phyloP scores from a whole-genome alignment of 1,140 invertebrate genomes.

The Drosophila oshimai region DNA sequence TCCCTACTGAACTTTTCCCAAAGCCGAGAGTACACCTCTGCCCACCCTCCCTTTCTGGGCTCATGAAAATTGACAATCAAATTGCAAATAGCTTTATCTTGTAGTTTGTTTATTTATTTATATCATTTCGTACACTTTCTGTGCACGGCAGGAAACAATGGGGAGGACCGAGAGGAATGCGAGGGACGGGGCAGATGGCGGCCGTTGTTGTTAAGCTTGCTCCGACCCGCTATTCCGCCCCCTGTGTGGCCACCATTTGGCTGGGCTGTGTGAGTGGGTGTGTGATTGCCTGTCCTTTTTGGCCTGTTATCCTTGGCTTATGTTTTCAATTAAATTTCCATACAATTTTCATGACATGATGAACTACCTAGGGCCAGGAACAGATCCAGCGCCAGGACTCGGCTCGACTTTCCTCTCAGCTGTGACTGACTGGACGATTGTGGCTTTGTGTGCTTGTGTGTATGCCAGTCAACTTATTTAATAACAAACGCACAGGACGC shows the following conservation, averaged over 20 bases:
- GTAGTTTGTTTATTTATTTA: conserved; percentile 80
- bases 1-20: conserved; percentile 32
- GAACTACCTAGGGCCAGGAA: conserved; percentile 68
- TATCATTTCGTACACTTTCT: conserved; percentile 79
- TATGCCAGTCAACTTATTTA: conserved; percentile 79
- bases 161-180: conserved; percentile 10
- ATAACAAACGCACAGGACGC: conserved; percentile 67
- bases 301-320: conserved; percentile 81
- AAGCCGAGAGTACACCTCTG: not conserved
- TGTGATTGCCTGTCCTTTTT: conserved; percentile 74
- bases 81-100: conserved; percentile 81
- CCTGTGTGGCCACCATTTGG: conserved; percentile 44
- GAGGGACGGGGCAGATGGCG: conserved; percentile 27
- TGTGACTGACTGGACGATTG: conserved; percentile 37
- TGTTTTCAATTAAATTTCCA: conserved; percentile 82
- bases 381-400: conserved; percentile 26
- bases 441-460: conserved; percentile 28
- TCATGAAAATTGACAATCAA: conserved; percentile 81
- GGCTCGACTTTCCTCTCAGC: conserved; percentile 25
- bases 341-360: conserved; percentile 82
- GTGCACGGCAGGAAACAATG: conserved; percentile 59
- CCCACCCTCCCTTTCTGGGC: not conserved
- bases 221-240: not conserved
- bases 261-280: conserved; percentile 24
- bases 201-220: conserved; percentile 62